Evolutionary conservation across 2,888 invertebrate species (phyloP).

Genomic region (Philereme transversata): DNA sequence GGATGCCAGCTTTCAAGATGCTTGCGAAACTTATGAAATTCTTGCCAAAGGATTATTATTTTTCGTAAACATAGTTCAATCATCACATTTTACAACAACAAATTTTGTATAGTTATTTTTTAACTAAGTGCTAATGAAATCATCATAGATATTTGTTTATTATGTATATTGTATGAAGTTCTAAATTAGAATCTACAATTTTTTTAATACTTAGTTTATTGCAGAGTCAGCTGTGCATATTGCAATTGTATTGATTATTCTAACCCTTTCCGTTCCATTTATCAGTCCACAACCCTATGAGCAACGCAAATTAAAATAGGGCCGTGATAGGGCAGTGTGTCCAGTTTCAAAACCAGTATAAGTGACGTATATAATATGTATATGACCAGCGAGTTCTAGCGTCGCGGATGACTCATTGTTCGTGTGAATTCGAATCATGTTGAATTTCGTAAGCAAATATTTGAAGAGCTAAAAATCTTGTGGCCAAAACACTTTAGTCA

Average conservation of each 20-base stretch:
- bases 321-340: slow-evolving; percentile 35
- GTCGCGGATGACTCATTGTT: slow-evolving; percentile 34
- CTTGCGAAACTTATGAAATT: slow-evolving; percentile 17
- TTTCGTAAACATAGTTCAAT: no score
- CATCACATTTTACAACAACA: neutral
- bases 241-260: slow-evolving; percentile 42
- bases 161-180: no score
- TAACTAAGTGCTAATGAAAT: no score
- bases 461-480: slow-evolving; percentile 21
- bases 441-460: slow-evolving; percentile 34
- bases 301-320: slow-evolving; percentile 36
- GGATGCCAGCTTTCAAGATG: slow-evolving; percentile 23
- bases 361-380: slow-evolving; percentile 25
- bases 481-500: slow-evolving; percentile 9
- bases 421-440: slow-evolving; percentile 27
- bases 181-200: no score
- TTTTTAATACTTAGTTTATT: no score
- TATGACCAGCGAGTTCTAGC: slow-evolving; percentile 19
- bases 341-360: slow-evolving; percentile 36
- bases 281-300: slow-evolving; percentile 35
- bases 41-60: neutral
- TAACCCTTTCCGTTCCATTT: slow-evolving; percentile 42
- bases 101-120: no score
- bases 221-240: no score
- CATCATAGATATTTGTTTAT: no score